These are phyloP conservation scores for Cephus nigrinus DNA, from an alignment of 2,888 invertebrate species.

Conservation along the genomic window DNA sequence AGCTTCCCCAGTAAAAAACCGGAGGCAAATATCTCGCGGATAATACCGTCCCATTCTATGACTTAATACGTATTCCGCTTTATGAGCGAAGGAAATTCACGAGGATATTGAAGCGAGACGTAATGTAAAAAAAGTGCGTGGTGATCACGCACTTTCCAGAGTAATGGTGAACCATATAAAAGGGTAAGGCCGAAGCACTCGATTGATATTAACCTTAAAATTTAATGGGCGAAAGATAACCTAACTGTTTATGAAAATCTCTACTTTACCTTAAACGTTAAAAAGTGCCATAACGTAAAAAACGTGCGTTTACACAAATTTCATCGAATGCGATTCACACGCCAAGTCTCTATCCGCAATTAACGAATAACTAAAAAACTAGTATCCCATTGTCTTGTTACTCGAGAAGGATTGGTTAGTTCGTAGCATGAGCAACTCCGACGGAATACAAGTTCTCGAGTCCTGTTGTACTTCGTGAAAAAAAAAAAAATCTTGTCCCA, in stretches of 20 bases:
- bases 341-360: background rate
- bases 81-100: background rate
- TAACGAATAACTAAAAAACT: background rate
- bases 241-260: too few species aligned
- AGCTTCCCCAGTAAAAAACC: background rate
- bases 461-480: background rate
- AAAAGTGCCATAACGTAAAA: too few species aligned
- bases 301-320: too few species aligned
- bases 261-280: too few species aligned
- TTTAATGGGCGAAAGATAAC: background rate
- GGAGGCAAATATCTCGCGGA: background rate
- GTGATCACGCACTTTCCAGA: background rate
- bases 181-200: background rate
- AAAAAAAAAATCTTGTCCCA: background rate
- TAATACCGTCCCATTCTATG: background rate
- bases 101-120: background rate
- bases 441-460: background rate
- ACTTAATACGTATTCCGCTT: background rate
- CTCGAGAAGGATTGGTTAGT: background rate
- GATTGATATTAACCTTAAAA: background rate
- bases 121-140: background rate
- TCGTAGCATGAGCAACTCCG: background rate
- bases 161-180: background rate
- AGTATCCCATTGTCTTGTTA: background rate
- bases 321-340: background rate